Percentiles rank a stretch among this genome's conserved stretches.
These are phyloP conservation scores for Coelogynopora nodosa DNA, from an alignment of 2,888 invertebrate species.

Conservation along the genomic window DNA sequence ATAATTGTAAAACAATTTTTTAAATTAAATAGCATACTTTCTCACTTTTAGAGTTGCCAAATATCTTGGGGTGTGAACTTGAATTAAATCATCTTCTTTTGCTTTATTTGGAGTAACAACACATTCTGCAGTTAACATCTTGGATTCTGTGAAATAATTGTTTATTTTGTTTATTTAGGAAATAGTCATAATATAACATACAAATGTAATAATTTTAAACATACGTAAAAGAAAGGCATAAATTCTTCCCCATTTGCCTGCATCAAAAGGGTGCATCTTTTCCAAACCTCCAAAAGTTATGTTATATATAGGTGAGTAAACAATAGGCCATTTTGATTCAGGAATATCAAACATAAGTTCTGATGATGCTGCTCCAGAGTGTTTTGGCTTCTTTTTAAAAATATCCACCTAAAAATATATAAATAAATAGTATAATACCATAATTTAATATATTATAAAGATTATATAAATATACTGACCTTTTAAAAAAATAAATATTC, in stretches of 20 bases:
- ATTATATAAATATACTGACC: no score
- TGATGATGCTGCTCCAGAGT: no score
- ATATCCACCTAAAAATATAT: no score
- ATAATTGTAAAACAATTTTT: neutral
- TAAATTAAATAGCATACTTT: neutral
- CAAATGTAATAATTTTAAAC: no score
- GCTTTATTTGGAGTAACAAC: slow-evolving; percentile 73
- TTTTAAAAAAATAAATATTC: no score
- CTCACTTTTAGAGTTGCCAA: slow-evolving; percentile 69
- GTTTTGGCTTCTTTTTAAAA: no score
- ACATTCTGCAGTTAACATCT: slow-evolving; percentile 58
- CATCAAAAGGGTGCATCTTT: slow-evolving; percentile 80
- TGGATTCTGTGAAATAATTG: no score
- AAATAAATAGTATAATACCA: no score
- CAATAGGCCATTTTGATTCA: slow-evolving; percentile 68
- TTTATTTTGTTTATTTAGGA: no score
- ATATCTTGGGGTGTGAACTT: slow-evolving; percentile 74
- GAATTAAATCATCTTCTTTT: slow-evolving; percentile 69
- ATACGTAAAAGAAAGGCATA: slow-evolving; percentile 61
- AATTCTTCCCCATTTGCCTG: slow-evolving; percentile 78
- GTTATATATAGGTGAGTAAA: slow-evolving; percentile 73
- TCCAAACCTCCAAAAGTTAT: slow-evolving; percentile 77
- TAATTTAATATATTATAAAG: no score
- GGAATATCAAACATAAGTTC: neutral
- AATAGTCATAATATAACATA: no score